Evolutionary conservation across 2,797 vertebrate genomes (phyloP).

Genomic region (Otolemur crassicaudatus): DNA sequence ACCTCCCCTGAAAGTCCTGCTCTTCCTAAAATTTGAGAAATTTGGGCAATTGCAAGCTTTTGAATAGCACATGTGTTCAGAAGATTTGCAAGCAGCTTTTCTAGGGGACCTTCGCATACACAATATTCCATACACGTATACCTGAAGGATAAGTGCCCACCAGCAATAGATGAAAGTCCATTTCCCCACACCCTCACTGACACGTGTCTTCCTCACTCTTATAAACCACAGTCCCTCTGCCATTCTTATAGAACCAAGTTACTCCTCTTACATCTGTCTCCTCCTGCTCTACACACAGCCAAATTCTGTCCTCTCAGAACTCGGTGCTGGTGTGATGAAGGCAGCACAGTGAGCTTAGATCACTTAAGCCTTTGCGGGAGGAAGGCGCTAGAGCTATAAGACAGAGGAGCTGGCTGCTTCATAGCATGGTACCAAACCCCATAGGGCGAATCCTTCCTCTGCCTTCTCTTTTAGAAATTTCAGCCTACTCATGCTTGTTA

Average conservation of each 20-base stretch:
- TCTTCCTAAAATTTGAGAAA: not conserved
- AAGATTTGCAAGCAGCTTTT: not conserved
- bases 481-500: not conserved
- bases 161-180: rapidly evolving
- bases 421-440: not conserved
- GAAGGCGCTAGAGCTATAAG: not conserved
- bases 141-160: not conserved
- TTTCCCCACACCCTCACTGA: not conserved
- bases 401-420: not conserved
- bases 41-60: not conserved
- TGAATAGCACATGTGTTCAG: not conserved
- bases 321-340: not conserved
- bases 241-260: not conserved
- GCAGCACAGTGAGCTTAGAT: not conserved
- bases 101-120: not conserved
- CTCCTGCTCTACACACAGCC: not conserved
- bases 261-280: not conserved
- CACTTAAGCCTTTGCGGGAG: not conserved
- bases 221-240: not conserved
- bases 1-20: not conserved
- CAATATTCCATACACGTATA: not conserved
- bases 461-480: not conserved
- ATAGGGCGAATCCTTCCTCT: not conserved
- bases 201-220: not conserved
- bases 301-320: not conserved